Conservation (phyloP, 1,140 invertebrate genomes). For the Ceratina australensis region DNA sequence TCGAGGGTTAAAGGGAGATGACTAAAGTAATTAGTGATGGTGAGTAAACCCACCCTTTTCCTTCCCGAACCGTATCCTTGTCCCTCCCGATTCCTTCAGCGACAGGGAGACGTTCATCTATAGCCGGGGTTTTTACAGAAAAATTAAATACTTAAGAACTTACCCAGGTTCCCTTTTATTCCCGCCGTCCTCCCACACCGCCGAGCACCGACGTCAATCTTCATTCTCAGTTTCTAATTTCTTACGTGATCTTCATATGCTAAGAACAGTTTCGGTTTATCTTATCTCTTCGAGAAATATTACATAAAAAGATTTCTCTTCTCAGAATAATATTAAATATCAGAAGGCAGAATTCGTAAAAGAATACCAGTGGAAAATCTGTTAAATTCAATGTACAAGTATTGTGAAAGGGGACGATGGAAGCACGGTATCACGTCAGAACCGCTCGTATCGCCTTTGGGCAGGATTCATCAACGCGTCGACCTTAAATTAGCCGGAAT, state of each 20-base stretch:
- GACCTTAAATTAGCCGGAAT: slow-evolving; percentile 63
- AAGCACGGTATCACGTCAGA: slow-evolving; percentile 37
- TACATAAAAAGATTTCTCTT: too few species aligned
- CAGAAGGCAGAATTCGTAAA: not conserved
- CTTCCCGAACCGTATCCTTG: slow-evolving; percentile 6
- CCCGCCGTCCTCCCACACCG: too few species aligned
- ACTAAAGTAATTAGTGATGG: slow-evolving; percentile 74
- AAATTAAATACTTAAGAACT: slow-evolving; percentile 19
- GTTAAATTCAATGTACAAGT: not conserved
- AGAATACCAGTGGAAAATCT: too few species aligned
- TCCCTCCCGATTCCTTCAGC: slow-evolving; percentile 48
- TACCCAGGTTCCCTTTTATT: too few species aligned
- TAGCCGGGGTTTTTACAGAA: slow-evolving; percentile 25
- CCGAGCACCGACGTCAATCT: too few species aligned
- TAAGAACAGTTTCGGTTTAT: too few species aligned
- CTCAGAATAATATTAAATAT: not conserved
- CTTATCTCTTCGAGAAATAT: too few species aligned
- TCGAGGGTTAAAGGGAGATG: slow-evolving; percentile 63
- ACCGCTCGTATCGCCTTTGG: slow-evolving; percentile 53
- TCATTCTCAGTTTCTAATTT: too few species aligned
- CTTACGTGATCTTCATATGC: too few species aligned
- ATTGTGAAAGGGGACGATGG: not conserved
- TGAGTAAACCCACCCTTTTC: slow-evolving; percentile 56
- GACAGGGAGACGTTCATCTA: slow-evolving; percentile 50
- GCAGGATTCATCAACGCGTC: slow-evolving; percentile 63